A percentile compares a stretch with the other conserved stretches of the same genome.
Conservation (phyloP, 2,113 vertebrate species). For the Alaudala cheleensis region DNA sequence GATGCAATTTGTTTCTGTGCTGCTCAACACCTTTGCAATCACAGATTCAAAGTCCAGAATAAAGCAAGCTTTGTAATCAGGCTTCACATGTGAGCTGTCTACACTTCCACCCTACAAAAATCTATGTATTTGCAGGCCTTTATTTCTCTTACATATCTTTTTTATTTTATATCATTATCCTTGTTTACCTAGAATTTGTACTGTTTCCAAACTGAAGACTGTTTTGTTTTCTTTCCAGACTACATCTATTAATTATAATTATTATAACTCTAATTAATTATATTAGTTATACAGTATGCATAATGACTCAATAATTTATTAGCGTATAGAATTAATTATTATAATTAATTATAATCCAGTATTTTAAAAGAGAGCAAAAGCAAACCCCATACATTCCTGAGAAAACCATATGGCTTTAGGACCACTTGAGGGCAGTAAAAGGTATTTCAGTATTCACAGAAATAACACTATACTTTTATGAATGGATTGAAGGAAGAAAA, state of each 20-base stretch:
- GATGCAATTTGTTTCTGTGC: not conserved
- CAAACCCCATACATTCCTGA: not conserved
- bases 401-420: not conserved
- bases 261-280: not conserved
- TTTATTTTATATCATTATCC: not conserved
- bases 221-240: not conserved
- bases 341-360: not conserved
- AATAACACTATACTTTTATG: not conserved
- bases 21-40: not conserved
- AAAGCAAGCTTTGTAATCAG: not conserved
- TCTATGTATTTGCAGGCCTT: not conserved
- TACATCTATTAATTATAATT: not conserved
- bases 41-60: not conserved
- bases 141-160: not conserved
- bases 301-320: not conserved
- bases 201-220: not conserved
- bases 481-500: not conserved
- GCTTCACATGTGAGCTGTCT: not conserved
- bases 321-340: not conserved
- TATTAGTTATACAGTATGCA: not conserved
- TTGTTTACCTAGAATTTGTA: not conserved
- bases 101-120: not conserved
- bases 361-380: not conserved
- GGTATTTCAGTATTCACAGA: not conserved
- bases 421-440: slow-evolving; percentile 40